Evolutionary conservation across 2,888 invertebrate species (phyloP).

Genomic region (Noctua pronuba): DNA sequence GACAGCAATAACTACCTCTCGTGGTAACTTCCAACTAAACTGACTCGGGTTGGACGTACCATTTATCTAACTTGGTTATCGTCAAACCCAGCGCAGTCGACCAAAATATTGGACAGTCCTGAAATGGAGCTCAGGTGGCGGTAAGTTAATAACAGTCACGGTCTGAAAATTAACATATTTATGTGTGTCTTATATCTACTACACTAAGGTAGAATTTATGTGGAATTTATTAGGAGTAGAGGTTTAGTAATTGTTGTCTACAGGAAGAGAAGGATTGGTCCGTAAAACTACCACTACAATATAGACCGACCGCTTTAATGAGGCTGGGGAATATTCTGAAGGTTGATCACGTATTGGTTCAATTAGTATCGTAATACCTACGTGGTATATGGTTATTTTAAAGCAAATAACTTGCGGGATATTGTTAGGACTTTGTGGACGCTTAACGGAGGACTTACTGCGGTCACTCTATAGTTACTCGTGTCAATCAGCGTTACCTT

Average conservation of each 20-base stretch:
- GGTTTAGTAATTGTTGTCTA: neutral
- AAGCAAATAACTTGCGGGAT: too few species aligned
- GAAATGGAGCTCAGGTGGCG: neutral
- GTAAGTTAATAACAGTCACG: neutral
- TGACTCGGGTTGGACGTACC: neutral
- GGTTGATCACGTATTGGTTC: too few species aligned
- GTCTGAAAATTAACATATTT: neutral
- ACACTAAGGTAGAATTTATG: neutral
- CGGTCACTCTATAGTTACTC: too few species aligned
- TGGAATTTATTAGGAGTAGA: neutral
- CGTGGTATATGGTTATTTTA: too few species aligned
- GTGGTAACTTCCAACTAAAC: neutral
- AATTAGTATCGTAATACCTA: too few species aligned
- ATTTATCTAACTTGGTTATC: neutral
- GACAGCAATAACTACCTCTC: neutral
- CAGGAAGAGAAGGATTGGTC: neutral
- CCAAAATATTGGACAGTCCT: neutral
- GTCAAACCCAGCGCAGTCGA: neutral
- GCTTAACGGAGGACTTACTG: too few species aligned
- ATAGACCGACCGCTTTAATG: too few species aligned
- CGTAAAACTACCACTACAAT: too few species aligned
- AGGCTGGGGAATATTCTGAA: too few species aligned
- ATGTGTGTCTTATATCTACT: neutral
- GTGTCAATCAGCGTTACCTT: neutral
- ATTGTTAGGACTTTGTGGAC: too few species aligned